These are phyloP conservation scores for Microvelia longipes DNA, from an alignment of 1,140 invertebrate species.

Conservation along the genomic window DNA sequence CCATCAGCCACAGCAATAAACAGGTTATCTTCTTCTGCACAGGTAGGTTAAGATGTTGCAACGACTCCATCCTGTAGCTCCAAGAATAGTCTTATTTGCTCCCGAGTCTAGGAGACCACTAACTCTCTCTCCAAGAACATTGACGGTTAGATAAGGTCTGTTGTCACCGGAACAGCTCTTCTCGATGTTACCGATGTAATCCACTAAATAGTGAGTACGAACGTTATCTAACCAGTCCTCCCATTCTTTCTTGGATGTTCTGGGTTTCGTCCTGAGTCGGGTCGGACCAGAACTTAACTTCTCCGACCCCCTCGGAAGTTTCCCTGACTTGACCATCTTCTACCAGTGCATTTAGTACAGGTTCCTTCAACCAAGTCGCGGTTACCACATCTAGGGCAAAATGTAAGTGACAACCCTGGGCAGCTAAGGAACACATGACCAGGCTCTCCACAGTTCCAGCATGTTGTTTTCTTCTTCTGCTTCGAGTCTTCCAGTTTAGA, in stretches of 20 bases:
- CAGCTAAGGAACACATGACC: background rate
- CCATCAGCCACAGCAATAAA: background rate
- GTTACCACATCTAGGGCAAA: background rate
- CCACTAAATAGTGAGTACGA: background rate
- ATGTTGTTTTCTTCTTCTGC: background rate
- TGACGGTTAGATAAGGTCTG: background rate
- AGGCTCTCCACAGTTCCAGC: background rate
- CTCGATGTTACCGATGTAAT: background rate
- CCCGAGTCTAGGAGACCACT: background rate
- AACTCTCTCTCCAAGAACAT: background rate
- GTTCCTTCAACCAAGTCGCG: background rate
- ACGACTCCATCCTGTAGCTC: background rate
- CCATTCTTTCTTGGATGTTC: background rate
- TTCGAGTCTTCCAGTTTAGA: background rate
- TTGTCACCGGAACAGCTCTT: background rate
- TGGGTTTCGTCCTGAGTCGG: background rate
- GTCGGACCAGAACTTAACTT: background rate
- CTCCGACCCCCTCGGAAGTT: background rate
- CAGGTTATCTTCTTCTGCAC: background rate
- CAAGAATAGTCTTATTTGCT: background rate
- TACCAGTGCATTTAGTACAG: background rate
- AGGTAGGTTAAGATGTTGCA: background rate
- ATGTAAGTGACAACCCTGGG: background rate
- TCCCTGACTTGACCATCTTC: background rate
- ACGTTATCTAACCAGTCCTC: background rate